Percentiles rank a stretch among this genome's conserved stretches.
Evolutionary conservation across 2,888 invertebrate species (phyloP).

Genomic region (Eledona agricola): DNA sequence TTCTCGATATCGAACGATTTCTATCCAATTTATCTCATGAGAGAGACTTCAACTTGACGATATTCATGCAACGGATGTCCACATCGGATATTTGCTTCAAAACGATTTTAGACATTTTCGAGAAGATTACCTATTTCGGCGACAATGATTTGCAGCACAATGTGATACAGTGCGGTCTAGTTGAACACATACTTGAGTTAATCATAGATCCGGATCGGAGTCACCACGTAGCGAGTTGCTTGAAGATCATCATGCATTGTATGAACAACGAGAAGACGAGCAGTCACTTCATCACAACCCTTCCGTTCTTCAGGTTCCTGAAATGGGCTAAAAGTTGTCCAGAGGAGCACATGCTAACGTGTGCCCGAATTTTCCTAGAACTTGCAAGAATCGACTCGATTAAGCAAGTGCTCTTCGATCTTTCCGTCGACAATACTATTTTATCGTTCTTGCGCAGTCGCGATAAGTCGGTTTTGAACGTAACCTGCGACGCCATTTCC

Average conservation of each 20-base stretch:
- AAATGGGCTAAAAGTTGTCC: slow-evolving; percentile 51
- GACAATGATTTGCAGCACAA: slow-evolving; percentile 47
- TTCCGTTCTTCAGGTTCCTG: slow-evolving; percentile 52
- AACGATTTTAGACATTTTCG: slow-evolving; percentile 43
- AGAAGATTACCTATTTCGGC: slow-evolving; percentile 45
- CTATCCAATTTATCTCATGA: slow-evolving; percentile 43
- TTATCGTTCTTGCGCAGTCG: slow-evolving; percentile 47
- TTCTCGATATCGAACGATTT: slow-evolving; percentile 47
- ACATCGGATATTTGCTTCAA: slow-evolving; percentile 39
- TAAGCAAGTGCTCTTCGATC: slow-evolving; percentile 51
- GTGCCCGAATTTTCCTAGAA: slow-evolving; percentile 46
- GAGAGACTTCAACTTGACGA: slow-evolving; percentile 43
- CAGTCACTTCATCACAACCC: slow-evolving; percentile 49
- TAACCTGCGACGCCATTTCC: slow-evolving; percentile 49
- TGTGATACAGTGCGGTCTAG: slow-evolving; percentile 43
- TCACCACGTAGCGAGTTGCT: slow-evolving; percentile 39
- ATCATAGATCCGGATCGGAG: slow-evolving; percentile 43
- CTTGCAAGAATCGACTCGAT: slow-evolving; percentile 47
- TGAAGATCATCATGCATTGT: slow-evolving; percentile 50
- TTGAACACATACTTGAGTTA: slow-evolving; percentile 49
- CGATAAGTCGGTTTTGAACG: slow-evolving; percentile 48
- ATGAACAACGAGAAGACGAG: slow-evolving; percentile 47
- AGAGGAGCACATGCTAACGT: slow-evolving; percentile 40
- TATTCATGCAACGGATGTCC: slow-evolving; percentile 43
- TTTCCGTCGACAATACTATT: slow-evolving; percentile 53